phyloP scores from a whole-genome alignment of 1,140 invertebrate genomes.

The Polypedilum pembai region DNA sequence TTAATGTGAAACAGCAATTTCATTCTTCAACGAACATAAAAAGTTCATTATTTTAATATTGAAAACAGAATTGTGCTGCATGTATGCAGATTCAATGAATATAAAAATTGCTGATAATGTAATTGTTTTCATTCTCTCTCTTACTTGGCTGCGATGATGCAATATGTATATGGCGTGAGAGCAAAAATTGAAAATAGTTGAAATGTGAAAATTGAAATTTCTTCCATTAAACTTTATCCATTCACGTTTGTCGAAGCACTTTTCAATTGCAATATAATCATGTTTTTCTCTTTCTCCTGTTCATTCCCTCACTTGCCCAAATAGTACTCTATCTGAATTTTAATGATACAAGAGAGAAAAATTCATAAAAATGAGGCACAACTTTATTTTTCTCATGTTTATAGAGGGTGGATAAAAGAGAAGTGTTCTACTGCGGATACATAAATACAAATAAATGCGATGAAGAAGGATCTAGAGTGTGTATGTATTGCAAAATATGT shows the following conservation, averaged over 20 bases:
- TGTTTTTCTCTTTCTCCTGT: neutral
- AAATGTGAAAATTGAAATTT: neutral
- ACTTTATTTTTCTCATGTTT: neutral
- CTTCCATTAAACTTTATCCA: neutral
- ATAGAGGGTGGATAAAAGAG: neutral
- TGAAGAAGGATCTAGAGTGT: too few relatives aligned
- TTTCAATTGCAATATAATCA: conserved; percentile 3
- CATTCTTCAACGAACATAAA: too few relatives aligned
- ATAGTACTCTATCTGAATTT: neutral
- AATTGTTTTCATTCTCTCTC: conserved; percentile 18
- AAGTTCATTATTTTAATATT: too few relatives aligned
- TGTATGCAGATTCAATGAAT: neutral
- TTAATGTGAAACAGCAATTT: too few relatives aligned
- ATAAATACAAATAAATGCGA: neutral
- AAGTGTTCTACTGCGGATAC: neutral
- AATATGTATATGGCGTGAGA: too few relatives aligned
- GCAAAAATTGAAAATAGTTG: neutral
- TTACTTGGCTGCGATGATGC: neutral
- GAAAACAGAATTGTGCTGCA: too few relatives aligned
- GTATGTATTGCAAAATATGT: too few relatives aligned
- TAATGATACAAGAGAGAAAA: neutral
- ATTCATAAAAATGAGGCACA: neutral
- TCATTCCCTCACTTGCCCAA: neutral
- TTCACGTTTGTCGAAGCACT: neutral
- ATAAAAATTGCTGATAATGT: conserved; percentile 26